Evolutionary conservation across 2,888 invertebrate species (phyloP), one percentile per base, ranked within the genome.

Genomic region (Ophonus ardosiacus): DNA sequence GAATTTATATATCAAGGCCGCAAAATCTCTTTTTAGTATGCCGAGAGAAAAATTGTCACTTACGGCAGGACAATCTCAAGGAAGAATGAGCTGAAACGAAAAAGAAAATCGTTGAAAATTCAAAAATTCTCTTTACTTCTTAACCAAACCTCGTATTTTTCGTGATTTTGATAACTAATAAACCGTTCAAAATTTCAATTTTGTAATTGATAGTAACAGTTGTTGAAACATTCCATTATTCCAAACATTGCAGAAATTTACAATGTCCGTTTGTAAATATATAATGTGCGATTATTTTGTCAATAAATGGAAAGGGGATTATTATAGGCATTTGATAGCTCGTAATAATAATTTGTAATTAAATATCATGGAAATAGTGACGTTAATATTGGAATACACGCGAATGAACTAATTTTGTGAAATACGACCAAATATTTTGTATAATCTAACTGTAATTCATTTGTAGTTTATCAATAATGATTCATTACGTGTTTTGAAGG

Each of bases 311-410:
- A 68, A 31, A 63, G 13, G 18, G 63, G 63, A 63, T 63, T 63
- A 63, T 15, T 17, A 17, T 63, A 18, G 21, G 31, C 15, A 38
- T 68, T 17, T 15, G 38, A 68, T 74, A 43, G 43, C 7, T 43
- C 3, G 10, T 74, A 18, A 74, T 74, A 43, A 74, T 43, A 74
- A 74, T 74, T 43, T 74, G 71, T 43, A 74, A 74, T 74, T 74
- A 43, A 43, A 74, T 74, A 74, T 43, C 40, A 68, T 13, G 18
- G 18, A 74, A 74, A 31, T 68, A 68, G 17, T 74, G 43, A 40
- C 71, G 18, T 43, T 40, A 74, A 74, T 68, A 68, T 13, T 24
- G 7, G 17, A 24, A 31, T 40, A 38, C 38, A 21, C 15, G 43
- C 13, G 43, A 71, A 71, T 71, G 8, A 71, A 71, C 68, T 38